Conservation (phyloP, 2,797 vertebrate species). For the Australoheros facetus region DNA sequence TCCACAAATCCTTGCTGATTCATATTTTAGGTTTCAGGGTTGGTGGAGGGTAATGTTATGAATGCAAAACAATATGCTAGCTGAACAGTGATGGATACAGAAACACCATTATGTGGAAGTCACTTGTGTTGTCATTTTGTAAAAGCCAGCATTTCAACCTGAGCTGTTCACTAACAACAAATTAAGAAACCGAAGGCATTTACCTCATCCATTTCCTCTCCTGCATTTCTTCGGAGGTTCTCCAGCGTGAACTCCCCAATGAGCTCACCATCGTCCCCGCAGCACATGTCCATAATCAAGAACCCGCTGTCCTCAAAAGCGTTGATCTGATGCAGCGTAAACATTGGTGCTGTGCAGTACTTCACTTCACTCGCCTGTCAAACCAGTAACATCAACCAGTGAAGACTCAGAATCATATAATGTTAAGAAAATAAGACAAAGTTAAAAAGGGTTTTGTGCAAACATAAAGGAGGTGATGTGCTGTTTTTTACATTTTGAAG, state of each 20-base stretch:
- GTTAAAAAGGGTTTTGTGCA: not conserved
- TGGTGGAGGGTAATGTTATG: not conserved
- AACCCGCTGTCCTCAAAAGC: constrained; percentile 89
- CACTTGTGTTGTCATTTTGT: not conserved
- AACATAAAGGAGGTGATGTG: not conserved
- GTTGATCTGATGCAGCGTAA: constrained; percentile 91
- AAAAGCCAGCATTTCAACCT: not conserved
- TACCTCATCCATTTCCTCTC: constrained; percentile 81
- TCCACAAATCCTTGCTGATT: not conserved
- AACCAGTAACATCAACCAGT: not conserved
- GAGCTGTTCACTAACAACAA: constrained; percentile 4
- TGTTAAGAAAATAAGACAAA: not conserved
- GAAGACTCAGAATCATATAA: constrained; percentile 1
- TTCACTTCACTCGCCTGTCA: constrained; percentile 81
- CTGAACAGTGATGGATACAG: constrained; percentile 1
- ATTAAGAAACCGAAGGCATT: not conserved
- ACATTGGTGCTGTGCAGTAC: constrained; percentile 82
- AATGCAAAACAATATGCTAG: constrained; percentile 3
- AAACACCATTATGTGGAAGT: not conserved
- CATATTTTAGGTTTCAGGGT: not conserved
- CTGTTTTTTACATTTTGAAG: constrained; percentile 9
- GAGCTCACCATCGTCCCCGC: constrained; percentile 83
- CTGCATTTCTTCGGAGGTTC: constrained; percentile 82
- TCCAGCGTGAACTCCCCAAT: constrained; percentile 84
- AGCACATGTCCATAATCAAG: constrained; percentile 91